Base-by-base conservation (phyloP, 2,113 vertebrate species). In the Leuciscus idus region DNA sequence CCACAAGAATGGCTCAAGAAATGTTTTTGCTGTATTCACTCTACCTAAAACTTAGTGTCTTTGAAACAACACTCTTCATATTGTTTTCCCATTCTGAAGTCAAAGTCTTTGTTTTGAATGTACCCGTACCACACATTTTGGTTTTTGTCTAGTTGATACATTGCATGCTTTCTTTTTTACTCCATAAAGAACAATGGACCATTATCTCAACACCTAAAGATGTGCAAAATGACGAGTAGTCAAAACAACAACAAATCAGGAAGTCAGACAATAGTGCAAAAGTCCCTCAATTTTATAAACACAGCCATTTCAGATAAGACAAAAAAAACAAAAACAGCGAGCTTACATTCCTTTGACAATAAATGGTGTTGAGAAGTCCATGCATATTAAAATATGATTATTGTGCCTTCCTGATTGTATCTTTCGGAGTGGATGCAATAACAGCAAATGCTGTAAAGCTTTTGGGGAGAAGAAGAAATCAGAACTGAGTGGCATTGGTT, bases 371-470 rank as follows among this genome's bases (percentile, higher is more conserved):
- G 7, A 33, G 28, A 48, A 55, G 61, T 64, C n/a, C 1, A 7
- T 55, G 21, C 28, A 39, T 43, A 17, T 79, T 62, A 26, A 66
- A 76, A 64, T 62, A 36, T 61, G 48, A 82, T 81, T 13, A 68
- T 30, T 33, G 23, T 72, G 43, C 76, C 36, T 52, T 52, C 48
- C 39, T 59, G 28, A 17, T 43, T 50, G 86, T 81, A 46, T 79
- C 19, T 75, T 7, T 81, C 76, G 77, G 87, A n/a, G 17, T 33
- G 59, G 33, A 73, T 50, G 87, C 70, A 55, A 26, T 55, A 59
- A 50, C 48, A 62, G 48, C 36, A 77, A 59, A 68, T 64, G 72
- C 73, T 43, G 61, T 28, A 50, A 33, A 72, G 43, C 4, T 77
- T 76, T 50, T 74, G 33, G 11, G 11, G 5, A 70, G 11, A 81